Conservation (phyloP, 2,797 vertebrate species). For the Schizopygopsis pylzovi region DNA sequence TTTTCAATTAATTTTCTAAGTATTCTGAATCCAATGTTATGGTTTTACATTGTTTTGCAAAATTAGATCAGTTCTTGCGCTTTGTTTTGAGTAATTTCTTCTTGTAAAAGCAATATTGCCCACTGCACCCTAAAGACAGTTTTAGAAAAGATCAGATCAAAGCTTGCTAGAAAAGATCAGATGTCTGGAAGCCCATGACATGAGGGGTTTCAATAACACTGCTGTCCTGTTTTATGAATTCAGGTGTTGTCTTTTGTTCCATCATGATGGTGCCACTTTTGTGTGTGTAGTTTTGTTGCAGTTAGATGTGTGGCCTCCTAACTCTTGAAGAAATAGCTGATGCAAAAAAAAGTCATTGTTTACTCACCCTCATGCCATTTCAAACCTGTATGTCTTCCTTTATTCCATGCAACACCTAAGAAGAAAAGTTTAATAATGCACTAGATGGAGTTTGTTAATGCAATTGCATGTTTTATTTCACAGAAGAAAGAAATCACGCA, state of each 20-base stretch:
- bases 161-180: slow-evolving; percentile 29
- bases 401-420: neutral
- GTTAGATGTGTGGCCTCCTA: slow-evolving; percentile 57
- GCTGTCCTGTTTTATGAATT: slow-evolving; percentile 12
- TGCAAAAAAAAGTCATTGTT: neutral
- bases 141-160: slow-evolving; percentile 18
- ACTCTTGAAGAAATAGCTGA: slow-evolving; percentile 48
- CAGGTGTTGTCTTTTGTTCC: slow-evolving; percentile 10
- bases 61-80: neutral
- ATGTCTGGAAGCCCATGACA: slow-evolving; percentile 2
- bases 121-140: neutral
- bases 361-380: slow-evolving; percentile 54
- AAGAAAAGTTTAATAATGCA: neutral
- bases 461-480: neutral
- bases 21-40: slow-evolving; percentile 22
- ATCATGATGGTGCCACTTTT: slow-evolving; percentile 18
- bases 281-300: slow-evolving; percentile 72
- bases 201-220: slow-evolving; percentile 1
- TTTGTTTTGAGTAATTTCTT: slow-evolving; percentile 35
- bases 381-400: neutral
- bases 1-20: slow-evolving; percentile 58
- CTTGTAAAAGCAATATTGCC: slow-evolving; percentile 7
- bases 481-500: neutral
- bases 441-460: neutral
- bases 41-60: slow-evolving; percentile 4